phyloP scores from a whole-genome alignment of 1,140 invertebrate species.

The Drosophila chauvacae region DNA sequence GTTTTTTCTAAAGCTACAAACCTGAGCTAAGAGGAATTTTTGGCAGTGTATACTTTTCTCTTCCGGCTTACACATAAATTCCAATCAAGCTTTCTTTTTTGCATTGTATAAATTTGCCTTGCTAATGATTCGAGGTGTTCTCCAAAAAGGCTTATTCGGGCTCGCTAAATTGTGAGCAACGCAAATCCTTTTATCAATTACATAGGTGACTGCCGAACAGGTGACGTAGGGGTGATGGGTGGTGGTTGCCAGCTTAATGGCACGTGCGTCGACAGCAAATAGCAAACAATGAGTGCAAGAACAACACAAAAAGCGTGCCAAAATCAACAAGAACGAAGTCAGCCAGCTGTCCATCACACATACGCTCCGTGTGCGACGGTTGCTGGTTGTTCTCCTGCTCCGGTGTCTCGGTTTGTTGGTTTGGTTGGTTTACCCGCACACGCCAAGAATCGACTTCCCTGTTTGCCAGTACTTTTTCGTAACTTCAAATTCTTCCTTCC shows the following conservation, averaged over 20 bases:
- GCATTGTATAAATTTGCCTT: conserved; percentile 23
- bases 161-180: conserved; percentile 21
- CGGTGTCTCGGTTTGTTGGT: conserved; percentile 1
- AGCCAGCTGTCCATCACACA: conserved; percentile 43
- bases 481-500: not conserved
- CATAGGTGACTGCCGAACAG: conserved; percentile 39
- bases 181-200: conserved; percentile 66
- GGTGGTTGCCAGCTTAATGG: conserved; percentile 23
- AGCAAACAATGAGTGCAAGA: conserved; percentile 27
- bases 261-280: conserved; percentile 45
- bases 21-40: not conserved
- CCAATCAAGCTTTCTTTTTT: conserved; percentile 20
- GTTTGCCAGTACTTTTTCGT: not conserved
- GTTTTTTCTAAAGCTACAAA: not conserved
- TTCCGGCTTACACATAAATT: conserved; percentile 27
- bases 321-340: conserved; percentile 45
- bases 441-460: not conserved
- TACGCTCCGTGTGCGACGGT: conserved; percentile 28
- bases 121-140: conserved; percentile 30
- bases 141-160: conserved; percentile 18
- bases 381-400: not conserved
- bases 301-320: conserved; percentile 42
- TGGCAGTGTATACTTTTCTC: conserved; percentile 9
- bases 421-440: conserved; percentile 22
- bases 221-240: not conserved